A percentile compares a stretch with the other conserved stretches of the same genome.
Evolutionary conservation across 2,113 vertebrate species (phyloP).

Genomic region (Trogon melanurus): DNA sequence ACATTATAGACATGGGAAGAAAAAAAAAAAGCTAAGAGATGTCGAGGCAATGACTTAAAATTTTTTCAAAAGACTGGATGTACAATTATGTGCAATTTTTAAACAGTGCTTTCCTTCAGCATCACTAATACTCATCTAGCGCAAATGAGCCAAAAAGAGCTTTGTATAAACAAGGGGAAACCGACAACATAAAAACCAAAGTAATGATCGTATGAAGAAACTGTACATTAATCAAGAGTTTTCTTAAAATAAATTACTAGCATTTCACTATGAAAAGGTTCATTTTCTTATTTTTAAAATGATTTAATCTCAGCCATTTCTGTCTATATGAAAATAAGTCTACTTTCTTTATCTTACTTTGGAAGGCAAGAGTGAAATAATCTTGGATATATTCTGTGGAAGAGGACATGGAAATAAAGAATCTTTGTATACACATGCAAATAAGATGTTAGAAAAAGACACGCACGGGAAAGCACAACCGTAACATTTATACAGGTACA

Average conservation of each 20-base stretch:
- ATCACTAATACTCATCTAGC: neutral
- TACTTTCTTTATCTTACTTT: neutral
- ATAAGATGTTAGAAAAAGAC: neutral
- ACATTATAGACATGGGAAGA: neutral
- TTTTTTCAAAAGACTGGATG: neutral
- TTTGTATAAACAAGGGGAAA: neutral
- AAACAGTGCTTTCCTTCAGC: neutral
- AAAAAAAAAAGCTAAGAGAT: neutral
- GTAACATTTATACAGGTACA: neutral
- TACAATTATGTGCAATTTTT: neutral
- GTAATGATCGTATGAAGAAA: neutral
- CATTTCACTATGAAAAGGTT: neutral
- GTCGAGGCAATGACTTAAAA: neutral
- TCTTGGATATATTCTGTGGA: neutral
- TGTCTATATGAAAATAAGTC: neutral
- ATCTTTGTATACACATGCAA: neutral
- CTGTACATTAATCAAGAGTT: neutral
- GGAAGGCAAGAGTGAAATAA: neutral
- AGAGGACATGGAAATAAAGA: neutral
- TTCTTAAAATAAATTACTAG: neutral
- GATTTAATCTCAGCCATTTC: neutral
- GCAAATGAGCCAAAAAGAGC: neutral
- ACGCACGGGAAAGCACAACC: neutral
- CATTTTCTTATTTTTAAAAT: neutral
- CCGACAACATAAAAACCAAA: neutral